Conservation (phyloP, 2,888 invertebrate genomes). For the Stegana nigrithorax region DNA sequence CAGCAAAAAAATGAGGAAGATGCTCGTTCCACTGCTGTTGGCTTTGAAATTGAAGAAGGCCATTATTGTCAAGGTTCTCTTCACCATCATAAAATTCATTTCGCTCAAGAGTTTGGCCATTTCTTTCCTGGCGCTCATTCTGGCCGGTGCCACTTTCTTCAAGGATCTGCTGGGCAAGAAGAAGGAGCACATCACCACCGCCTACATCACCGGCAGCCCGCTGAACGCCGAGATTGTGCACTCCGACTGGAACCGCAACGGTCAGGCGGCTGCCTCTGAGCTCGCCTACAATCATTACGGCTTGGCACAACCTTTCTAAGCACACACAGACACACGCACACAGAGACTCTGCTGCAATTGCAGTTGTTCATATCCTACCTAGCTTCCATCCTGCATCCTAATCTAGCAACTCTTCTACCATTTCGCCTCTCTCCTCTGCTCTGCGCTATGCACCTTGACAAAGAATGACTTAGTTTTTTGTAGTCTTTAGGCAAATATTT, state of each 20-base stretch:
- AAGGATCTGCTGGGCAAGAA: constrained; percentile 68
- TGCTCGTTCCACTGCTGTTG: constrained; percentile 74
- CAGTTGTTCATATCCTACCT: constrained; percentile 26
- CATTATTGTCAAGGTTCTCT: constrained; percentile 73
- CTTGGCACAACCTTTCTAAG: constrained; percentile 66
- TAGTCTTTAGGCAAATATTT: constrained; percentile 48
- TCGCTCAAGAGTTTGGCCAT: constrained; percentile 76
- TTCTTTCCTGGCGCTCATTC: constrained; percentile 73
- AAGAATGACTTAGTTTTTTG: constrained; percentile 55
- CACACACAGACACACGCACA: neutral
- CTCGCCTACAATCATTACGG: constrained; percentile 68
- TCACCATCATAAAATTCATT: constrained; percentile 74
- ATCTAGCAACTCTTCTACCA: constrained; percentile 1
- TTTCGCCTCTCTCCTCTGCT: constrained; percentile 20
- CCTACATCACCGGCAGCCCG: constrained; percentile 68
- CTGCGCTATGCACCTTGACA: constrained; percentile 23
- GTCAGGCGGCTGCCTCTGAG: constrained; percentile 66
- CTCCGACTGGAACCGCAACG: constrained; percentile 69
- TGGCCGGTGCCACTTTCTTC: constrained; percentile 66
- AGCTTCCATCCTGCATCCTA: constrained; percentile 21
- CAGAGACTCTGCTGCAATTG: too few species aligned
- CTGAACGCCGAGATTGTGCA: constrained; percentile 68
- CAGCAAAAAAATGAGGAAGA: constrained; percentile 73
- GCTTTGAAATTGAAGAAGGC: constrained; percentile 74
- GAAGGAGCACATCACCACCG: constrained; percentile 69